phyloP scores from a whole-genome alignment of 2,113 vertebrate genomes.

The Neogobius melanostomus region DNA sequence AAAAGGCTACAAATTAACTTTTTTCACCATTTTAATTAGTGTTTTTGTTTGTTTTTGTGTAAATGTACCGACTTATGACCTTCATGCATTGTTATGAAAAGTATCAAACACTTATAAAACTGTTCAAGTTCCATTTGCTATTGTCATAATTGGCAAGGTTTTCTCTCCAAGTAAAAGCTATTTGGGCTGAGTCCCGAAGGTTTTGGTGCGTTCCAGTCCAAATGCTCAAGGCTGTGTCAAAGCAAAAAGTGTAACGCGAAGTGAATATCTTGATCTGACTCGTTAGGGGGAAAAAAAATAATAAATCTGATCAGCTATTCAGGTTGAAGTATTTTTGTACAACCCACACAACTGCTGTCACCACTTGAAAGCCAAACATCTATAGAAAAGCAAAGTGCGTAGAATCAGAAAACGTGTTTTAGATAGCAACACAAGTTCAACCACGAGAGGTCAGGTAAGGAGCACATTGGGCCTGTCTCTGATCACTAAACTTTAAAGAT shows the following conservation, averaged over 20 bases:
- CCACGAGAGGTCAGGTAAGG: too few species aligned
- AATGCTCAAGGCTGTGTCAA: constrained; percentile 10
- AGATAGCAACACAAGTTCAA: too few species aligned
- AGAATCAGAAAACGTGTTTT: too few species aligned
- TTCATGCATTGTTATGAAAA: neutral
- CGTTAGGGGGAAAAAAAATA: neutral
- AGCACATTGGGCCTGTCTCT: too few species aligned
- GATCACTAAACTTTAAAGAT: too few species aligned
- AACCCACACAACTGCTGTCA: constrained; percentile 62
- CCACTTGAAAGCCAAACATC: constrained; percentile 9
- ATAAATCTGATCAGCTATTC: constrained; percentile 44
- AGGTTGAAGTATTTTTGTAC: constrained; percentile 35
- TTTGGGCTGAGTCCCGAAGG: constrained; percentile 3
- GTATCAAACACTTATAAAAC: neutral
- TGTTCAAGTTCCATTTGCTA: constrained; percentile 1
- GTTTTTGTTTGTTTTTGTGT: too few species aligned
- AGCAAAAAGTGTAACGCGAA: constrained; percentile 1
- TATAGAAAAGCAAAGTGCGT: too few species aligned
- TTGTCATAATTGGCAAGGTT: constrained; percentile 16
- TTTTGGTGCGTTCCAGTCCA: constrained; percentile 9
- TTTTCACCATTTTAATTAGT: too few species aligned
- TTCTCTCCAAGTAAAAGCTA: constrained; percentile 21
- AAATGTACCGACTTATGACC: neutral
- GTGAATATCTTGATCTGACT: neutral
- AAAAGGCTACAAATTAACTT: too few species aligned